Percentiles rank a stretch among this genome's conserved stretches.
phyloP scores from a whole-genome alignment of 2,888 invertebrate genomes.

The Cheilosia vernalis region DNA sequence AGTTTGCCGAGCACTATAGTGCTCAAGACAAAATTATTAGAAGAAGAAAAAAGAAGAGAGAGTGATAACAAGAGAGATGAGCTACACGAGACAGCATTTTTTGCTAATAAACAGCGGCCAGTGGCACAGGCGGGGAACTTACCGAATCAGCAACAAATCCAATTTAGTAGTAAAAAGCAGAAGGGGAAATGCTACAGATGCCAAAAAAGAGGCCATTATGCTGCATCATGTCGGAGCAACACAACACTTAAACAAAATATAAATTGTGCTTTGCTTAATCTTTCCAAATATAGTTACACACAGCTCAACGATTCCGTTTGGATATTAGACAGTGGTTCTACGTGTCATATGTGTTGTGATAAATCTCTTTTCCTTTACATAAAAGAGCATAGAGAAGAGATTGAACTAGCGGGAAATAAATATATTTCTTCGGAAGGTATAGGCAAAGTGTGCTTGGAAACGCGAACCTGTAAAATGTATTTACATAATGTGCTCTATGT shows the following conservation, averaged over 20 bases:
- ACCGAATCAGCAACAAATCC: constrained; percentile 2
- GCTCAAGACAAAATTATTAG: constrained; percentile 45
- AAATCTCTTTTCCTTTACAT: constrained; percentile 13
- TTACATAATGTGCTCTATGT: constrained; percentile 26
- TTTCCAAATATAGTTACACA: constrained; percentile 9
- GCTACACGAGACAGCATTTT: constrained; percentile 33
- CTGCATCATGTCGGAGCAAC: not conserved
- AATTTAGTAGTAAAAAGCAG: constrained; percentile 1
- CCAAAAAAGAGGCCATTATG: constrained; percentile 39
- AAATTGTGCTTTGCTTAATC: constrained; percentile 13
- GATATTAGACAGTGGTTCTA: constrained; percentile 28
- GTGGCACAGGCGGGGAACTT: not conserved
- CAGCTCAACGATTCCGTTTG: constrained; percentile 13
- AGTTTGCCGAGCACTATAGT: constrained; percentile 5
- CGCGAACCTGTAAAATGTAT: not conserved
- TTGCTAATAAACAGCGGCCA: constrained; percentile 13
- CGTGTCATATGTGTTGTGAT: constrained; percentile 12
- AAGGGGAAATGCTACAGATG: constrained; percentile 37
- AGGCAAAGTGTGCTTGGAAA: constrained; percentile 7
- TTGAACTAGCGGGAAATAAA: constrained; percentile 11
- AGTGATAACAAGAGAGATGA: not conserved
- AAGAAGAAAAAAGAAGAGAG: constrained; percentile 36
- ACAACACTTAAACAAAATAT: constrained; percentile 16
- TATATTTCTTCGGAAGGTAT: constrained; percentile 20
- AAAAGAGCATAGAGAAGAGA: constrained; percentile 1